phyloP scores from a whole-genome alignment of 2,113 vertebrate genomes.

The Alligator sinensis region DNA sequence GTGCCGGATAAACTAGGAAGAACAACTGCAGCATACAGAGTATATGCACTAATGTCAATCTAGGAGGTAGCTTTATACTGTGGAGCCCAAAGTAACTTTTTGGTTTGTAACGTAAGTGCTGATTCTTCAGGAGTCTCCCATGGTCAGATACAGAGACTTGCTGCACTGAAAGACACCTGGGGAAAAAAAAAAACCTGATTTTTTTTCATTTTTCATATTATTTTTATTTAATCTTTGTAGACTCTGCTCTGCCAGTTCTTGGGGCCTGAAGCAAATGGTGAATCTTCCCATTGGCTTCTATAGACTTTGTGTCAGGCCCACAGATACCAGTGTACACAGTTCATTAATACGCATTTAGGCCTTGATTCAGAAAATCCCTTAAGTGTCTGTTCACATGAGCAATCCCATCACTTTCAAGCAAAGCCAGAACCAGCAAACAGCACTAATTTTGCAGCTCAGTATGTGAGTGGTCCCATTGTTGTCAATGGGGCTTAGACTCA shows the following conservation, averaged over 20 bases:
- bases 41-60: conserved; percentile 12
- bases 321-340: neutral
- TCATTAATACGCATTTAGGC: neutral
- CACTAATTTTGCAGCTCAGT: neutral
- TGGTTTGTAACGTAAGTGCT: conserved; percentile 44
- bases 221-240: accelerated
- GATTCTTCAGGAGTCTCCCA: neutral
- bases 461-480: neutral
- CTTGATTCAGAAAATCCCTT: neutral
- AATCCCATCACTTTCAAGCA: neutral
- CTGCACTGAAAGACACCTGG: neutral
- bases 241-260: neutral
- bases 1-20: conserved; percentile 8
- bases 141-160: neutral
- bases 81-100: neutral
- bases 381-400: neutral
- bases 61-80: conserved; percentile 60
- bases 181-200: neutral
- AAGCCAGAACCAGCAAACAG: neutral
- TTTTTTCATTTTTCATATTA: neutral
- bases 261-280: neutral
- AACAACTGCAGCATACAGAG: conserved; percentile 19
- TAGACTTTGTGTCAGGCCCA: neutral
- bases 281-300: neutral
- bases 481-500: neutral